Evolutionary conservation across 2,797 vertebrate genomes (phyloP).

Genomic region (Sebastes iracundus): DNA sequence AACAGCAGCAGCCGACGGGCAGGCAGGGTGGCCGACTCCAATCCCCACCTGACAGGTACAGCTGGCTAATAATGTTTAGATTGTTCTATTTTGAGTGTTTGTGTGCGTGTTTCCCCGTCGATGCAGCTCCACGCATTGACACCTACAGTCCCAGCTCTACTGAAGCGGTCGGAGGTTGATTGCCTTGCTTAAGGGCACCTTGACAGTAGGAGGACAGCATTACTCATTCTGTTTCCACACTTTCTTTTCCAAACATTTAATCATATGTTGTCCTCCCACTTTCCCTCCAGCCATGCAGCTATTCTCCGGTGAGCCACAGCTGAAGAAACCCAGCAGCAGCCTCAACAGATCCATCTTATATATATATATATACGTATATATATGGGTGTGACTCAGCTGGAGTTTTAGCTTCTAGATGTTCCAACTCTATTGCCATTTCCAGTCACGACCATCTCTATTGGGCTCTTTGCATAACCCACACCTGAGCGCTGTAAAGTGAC

Average conservation of each 20-base stretch:
- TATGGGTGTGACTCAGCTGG: not conserved
- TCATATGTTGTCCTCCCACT: conserved; percentile 50
- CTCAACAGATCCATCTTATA: not conserved
- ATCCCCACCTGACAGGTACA: conserved; percentile 13
- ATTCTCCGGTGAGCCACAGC: conserved; percentile 1
- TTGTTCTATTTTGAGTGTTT: not conserved
- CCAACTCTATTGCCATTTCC: too few relatives aligned
- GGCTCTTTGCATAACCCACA: too few relatives aligned
- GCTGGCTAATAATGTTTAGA: not conserved
- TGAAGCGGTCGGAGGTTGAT: conserved; percentile 32
- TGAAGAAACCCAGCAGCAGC: not conserved
- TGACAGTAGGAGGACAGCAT: conserved; percentile 51
- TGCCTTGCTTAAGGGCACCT: conserved; percentile 56
- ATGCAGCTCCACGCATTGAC: not conserved
- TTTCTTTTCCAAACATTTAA: conserved; percentile 52
- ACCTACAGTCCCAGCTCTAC: not conserved
- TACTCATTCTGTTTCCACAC: conserved; percentile 33
- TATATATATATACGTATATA: not conserved
- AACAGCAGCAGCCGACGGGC: conserved; percentile 1
- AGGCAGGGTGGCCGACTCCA: not conserved
- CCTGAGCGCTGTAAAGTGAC: too few relatives aligned
- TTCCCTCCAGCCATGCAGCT: conserved; percentile 26
- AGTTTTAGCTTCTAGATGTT: too few relatives aligned
- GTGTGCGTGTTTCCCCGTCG: not conserved
- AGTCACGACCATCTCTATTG: too few relatives aligned